These are phyloP conservation scores for Hormiphora californensis DNA, from an alignment of 37 sponge, comb jelly and placozoan species.

Conservation along the genomic window DNA sequence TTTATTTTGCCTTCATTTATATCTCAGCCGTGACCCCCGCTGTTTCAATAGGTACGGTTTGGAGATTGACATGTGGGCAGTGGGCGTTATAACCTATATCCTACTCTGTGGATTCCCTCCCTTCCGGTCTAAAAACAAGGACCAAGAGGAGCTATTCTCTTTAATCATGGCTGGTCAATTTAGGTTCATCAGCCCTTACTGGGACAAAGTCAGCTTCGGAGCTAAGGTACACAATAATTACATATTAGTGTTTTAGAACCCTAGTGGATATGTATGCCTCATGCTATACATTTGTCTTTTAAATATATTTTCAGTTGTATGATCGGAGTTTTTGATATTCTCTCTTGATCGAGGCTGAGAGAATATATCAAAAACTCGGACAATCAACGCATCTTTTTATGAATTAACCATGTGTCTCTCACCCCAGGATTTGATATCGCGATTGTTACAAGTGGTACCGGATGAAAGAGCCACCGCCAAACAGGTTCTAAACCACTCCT, in stretches of 20 bases:
- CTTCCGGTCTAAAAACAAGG: constrained; percentile 54
- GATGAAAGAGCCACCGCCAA: constrained; percentile 60
- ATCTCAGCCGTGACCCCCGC: no score
- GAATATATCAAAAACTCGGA: no score
- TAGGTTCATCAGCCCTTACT: constrained; percentile 44
- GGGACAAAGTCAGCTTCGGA: constrained; percentile 48
- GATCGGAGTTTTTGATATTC: neutral
- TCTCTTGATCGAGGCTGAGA: no score
- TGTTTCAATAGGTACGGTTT: constrained; percentile 74
- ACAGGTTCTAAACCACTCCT: constrained; percentile 68
- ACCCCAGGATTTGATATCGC: constrained; percentile 64
- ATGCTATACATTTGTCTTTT: neutral
- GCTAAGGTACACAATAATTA: neutral
- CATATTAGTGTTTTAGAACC: neutral
- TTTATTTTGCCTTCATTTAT: neutral
- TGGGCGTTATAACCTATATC: constrained; percentile 75
- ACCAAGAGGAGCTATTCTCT: constrained; percentile 47
- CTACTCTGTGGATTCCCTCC: constrained; percentile 74
- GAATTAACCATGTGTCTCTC: neutral
- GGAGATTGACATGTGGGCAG: constrained; percentile 78
- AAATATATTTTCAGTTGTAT: neutral
- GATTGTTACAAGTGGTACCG: constrained; percentile 62
- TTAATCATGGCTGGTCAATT: constrained; percentile 53
- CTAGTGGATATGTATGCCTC: neutral
- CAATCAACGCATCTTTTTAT: neutral